Evolutionary conservation across 2,113 vertebrate genomes (phyloP), one percentile per base, ranked within the genome.

Genomic region (Sylvietta virens): DNA sequence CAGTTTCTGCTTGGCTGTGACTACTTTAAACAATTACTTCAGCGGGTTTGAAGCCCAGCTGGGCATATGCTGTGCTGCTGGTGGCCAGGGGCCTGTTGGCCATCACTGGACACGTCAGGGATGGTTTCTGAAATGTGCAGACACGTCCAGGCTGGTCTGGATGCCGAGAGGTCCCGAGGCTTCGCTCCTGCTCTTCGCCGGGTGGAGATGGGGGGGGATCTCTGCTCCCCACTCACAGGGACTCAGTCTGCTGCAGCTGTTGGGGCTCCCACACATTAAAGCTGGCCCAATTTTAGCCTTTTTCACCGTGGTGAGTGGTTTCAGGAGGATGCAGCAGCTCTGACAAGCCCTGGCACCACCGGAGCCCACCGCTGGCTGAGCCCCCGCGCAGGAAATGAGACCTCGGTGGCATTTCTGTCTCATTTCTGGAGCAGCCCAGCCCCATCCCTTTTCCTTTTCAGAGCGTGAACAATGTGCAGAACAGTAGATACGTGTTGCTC

Each of bases 401-500:
- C 53, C 90, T 95, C 88, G 67, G 22, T 64, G 90, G 82, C 81
- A 64, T 96, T 90, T 94, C 94, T 93, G 84, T 69, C 94, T 91
- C 94, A 60, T 90, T 96, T 86, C 94, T 96, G 90, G 74, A 93
- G 71, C 17, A 96, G 93, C 76, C 88, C 14, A 6, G 81, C 92
- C 85, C 85, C n/a, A 5, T 86, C 88, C 85, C 93, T 95, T 92
- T 96, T 96, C 93, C 94, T 96, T 86, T 90, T 64, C 85, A 88
- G 87, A 26, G 4, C 67, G 44, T 0, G 50, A 93, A 94, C 92
- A 93, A 93, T 95, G 84, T 28, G 64, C 50, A 86, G 24, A 78
- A 10, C 15, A 9, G 37, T 23, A 14, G 37, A 39, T 45, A 23
- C 4, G 5, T 7, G 4, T 14, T 62, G 54, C 62, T 83, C 7